These are phyloP conservation scores for Spodoptera frugiperda DNA, from an alignment of 1,140 invertebrate genomes.

Conservation along the genomic window DNA sequence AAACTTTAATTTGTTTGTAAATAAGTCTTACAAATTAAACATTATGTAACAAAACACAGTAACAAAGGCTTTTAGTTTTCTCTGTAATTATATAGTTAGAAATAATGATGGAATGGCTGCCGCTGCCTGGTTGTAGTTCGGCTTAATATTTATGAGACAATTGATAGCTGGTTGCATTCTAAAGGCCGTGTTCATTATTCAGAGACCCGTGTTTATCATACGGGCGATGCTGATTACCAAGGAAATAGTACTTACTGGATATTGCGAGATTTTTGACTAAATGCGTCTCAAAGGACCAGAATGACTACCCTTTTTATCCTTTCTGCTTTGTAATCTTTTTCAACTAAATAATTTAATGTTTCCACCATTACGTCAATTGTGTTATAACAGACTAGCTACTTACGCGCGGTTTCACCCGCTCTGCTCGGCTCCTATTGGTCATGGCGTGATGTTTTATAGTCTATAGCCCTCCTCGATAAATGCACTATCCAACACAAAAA, in stretches of 20 bases:
- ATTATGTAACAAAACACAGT: neutral
- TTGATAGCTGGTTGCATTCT: constrained; percentile 4
- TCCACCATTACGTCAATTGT: too few relatives aligned
- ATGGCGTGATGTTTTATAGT: too few relatives aligned
- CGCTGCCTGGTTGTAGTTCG: constrained; percentile 12
- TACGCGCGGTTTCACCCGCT: too few relatives aligned
- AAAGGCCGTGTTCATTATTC: constrained; percentile 30
- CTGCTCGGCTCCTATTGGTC: too few relatives aligned
- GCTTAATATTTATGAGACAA: constrained; percentile 39
- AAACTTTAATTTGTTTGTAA: too few relatives aligned
- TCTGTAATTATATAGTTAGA: constrained; percentile 5
- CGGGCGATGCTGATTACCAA: constrained; percentile 15
- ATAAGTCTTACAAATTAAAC: too few relatives aligned
- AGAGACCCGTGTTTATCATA: constrained; percentile 11
- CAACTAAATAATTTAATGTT: too few relatives aligned
- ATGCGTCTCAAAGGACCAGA: neutral
- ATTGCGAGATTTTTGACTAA: neutral
- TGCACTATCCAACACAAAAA: too few relatives aligned
- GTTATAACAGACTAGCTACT: too few relatives aligned
- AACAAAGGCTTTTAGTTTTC: neutral
- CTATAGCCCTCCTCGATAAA: too few relatives aligned
- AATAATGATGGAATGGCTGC: constrained; percentile 10
- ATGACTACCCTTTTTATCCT: neutral
- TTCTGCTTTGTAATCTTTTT: too few relatives aligned
- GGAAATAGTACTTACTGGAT: neutral